A percentile compares a stretch with the other conserved stretches of the same genome.
Conservation (phyloP, 2,888 invertebrate species). For the Lasioglossum villosulum region DNA sequence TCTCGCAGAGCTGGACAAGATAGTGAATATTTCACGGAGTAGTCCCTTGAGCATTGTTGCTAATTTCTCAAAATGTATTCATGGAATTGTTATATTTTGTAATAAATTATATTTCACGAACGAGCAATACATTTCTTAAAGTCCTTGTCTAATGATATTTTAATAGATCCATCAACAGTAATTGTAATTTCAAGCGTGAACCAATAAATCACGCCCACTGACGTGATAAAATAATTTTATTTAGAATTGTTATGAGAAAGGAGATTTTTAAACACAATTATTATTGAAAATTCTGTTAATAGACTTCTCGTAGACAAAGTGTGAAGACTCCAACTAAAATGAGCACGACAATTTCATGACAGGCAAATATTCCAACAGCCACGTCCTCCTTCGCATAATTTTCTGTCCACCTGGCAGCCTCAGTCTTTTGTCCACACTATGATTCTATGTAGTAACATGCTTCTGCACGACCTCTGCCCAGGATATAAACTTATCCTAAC, state of each 20-base stretch:
- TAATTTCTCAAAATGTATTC: background rate
- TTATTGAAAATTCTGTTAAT: background rate
- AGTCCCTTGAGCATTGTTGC: background rate
- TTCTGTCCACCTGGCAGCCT: constrained; percentile 35
- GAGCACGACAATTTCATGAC: background rate
- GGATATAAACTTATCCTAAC: constrained; percentile 52
- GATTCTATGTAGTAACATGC: constrained; percentile 45
- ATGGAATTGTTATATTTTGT: background rate
- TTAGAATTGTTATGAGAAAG: background rate
- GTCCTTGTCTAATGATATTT: no score
- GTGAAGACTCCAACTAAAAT: background rate
- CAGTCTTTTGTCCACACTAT: constrained; percentile 34
- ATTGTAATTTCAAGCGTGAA: background rate
- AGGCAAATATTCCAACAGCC: constrained; percentile 61
- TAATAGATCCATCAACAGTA: no score
- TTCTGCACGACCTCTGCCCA: constrained; percentile 42
- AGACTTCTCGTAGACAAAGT: background rate
- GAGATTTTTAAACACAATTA: background rate
- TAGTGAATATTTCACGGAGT: background rate
- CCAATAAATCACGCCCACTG: background rate
- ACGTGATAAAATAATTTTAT: background rate
- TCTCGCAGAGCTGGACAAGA: background rate
- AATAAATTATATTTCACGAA: background rate
- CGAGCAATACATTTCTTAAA: background rate
- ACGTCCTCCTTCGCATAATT: constrained; percentile 60